Percentiles rank a stretch among this genome's conserved stretches.
Evolutionary conservation across 53 echinoderm and acorn worm species (phyloP).

Genomic region (Apostichopus leukothele): DNA sequence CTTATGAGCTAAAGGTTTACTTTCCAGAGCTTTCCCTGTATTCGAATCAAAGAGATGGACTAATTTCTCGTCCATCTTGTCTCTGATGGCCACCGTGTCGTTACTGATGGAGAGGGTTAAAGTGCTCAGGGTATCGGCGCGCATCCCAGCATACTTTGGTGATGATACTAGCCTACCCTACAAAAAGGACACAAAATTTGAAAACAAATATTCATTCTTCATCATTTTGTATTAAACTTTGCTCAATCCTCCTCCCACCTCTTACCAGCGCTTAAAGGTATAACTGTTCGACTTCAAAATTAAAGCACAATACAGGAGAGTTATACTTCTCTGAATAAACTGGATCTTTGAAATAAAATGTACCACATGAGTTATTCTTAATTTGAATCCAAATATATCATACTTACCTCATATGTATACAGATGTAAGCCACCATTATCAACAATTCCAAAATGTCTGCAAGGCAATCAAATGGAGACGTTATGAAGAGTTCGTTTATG

Average conservation of each 20-base stretch:
- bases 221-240: too few species aligned
- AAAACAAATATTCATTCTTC: too few species aligned
- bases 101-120: conserved; percentile 82
- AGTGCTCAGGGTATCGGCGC: conserved; percentile 81
- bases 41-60: conserved; percentile 91
- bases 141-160: conserved; percentile 92
- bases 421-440: conserved; percentile 89
- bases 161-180: conserved; percentile 98
- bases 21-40: conserved; percentile 86
- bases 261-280: too few species aligned
- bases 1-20: conserved; percentile 93
- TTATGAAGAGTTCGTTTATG: too few species aligned
- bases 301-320: too few species aligned
- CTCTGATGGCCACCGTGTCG: conserved; percentile 92
- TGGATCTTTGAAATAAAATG: too few species aligned
- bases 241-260: too few species aligned
- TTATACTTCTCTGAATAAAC: too few species aligned
- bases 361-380: too few species aligned
- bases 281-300: too few species aligned
- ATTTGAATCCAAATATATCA: not conserved
- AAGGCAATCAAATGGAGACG: not conserved
- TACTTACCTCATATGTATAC: conserved; percentile 91
- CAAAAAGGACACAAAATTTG: not conserved
- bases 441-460: conserved; percentile 96
- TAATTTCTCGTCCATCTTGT: conserved; percentile 89